Base-by-base conservation (phyloP, 2,113 vertebrate genomes). In the Myodes glareolus region DNA sequence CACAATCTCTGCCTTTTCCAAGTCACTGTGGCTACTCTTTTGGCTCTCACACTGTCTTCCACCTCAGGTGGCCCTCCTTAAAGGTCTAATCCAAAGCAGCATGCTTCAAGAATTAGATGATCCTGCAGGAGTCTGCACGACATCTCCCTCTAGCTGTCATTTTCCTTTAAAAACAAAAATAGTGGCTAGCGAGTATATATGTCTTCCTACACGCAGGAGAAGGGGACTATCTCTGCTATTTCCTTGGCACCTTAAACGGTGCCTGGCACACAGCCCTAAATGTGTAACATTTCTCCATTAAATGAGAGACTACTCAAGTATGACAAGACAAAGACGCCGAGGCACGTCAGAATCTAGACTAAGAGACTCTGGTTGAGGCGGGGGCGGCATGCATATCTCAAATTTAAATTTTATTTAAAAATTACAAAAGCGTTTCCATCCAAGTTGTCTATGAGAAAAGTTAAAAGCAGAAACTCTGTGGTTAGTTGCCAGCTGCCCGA, bases 401-500 rank as follows among this genome's bases (percentile, higher is more conserved):
- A 96, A 95, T 97, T 98, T 96, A 97, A 76, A 61, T 88, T 98
- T 98, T 98, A 98, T 98, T 99, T 94, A 96, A 98, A 98, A 98
- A 97, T 98, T 98, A 98, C 68, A 98, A 98, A 98, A 97, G 68
- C 7, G 11, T 95, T 91, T 95, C 92, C 47, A 93, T 76, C n/a
- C 94, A 85, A 91, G 16, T 58, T 94, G 90, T 84, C 88, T 50
- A 58, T 36, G 91, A 95, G 96, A 97, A 97, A 96, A 8, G 96
- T 84, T 95, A 88, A 98, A 98, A 93, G 93, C 70, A 96, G 86
- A 92, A 90, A 88, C 88, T 78, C 94, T 92, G 68, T 85, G n/a
- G 92, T 96, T 80, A 90, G 95, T 76, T 87, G 93, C 86, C 92
- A 96, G 70, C 87, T 96, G 95, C 96, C 94, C 50, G 70, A 92